phyloP scores from a whole-genome alignment of 2,888 invertebrate genomes.

The Lordiphosa andalusiaca region DNA sequence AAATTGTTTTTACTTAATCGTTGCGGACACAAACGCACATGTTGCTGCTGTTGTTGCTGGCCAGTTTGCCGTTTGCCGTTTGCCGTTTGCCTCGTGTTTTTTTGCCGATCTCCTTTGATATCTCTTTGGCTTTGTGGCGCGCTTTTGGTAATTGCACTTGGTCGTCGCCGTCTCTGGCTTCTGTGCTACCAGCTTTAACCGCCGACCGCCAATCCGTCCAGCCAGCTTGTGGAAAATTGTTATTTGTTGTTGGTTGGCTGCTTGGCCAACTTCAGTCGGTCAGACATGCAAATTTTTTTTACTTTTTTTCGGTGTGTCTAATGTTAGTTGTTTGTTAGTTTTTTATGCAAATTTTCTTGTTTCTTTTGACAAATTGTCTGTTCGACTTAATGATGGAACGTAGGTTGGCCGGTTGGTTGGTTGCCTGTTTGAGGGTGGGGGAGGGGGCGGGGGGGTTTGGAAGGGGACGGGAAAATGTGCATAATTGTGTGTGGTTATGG shows the following conservation, averaged over 20 bases:
- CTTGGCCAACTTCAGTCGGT: slow-evolving; percentile 61
- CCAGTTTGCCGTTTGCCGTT: slow-evolving; percentile 5
- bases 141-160: slow-evolving; percentile 70
- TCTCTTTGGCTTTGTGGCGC: slow-evolving; percentile 45
- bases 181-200: slow-evolving; percentile 57
- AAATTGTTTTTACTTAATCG: slow-evolving; percentile 77
- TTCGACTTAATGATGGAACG: slow-evolving; percentile 67
- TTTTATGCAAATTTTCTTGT: slow-evolving; percentile 66
- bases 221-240: slow-evolving; percentile 56
- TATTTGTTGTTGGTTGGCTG: slow-evolving; percentile 40
- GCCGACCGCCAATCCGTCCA: slow-evolving; percentile 20
- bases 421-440: slow-evolving; percentile 1
- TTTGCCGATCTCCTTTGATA: slow-evolving; percentile 45
- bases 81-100: too few species aligned
- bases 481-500: slow-evolving; percentile 47
- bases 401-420: slow-evolving; percentile 26
- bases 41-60: slow-evolving; percentile 38
- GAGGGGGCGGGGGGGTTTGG: too few species aligned
- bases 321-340: slow-evolving; percentile 67
- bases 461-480: slow-evolving; percentile 36
- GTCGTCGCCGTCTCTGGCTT: slow-evolving; percentile 43
- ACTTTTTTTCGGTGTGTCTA: slow-evolving; percentile 41
- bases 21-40: slow-evolving; percentile 70
- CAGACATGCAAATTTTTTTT: slow-evolving; percentile 65
- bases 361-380: slow-evolving; percentile 69